Evolutionary conservation across 37 sponge, comb jelly and placozoan genomes (phyloP).

Genomic region (Tethya wilhelma): DNA sequence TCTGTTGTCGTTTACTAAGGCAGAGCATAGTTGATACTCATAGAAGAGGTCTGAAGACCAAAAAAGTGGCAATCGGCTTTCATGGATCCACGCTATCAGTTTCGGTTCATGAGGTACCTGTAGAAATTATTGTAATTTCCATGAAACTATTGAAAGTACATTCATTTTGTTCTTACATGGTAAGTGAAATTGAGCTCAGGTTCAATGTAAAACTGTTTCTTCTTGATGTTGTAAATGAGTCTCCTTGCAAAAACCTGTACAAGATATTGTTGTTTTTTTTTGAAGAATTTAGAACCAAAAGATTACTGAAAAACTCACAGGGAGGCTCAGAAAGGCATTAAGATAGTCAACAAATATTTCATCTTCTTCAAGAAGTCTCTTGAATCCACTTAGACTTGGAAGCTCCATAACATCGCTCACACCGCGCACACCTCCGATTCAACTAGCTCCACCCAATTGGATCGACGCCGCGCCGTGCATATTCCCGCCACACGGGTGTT

Average conservation of each 20-base stretch:
- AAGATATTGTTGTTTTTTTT: background rate
- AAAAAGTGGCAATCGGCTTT: constrained; percentile 58
- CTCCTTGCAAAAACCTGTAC: constrained; percentile 55
- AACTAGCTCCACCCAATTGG: too few species aligned
- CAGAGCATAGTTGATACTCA: constrained; percentile 48
- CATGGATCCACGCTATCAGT: constrained; percentile 56
- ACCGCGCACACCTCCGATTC: too few species aligned
- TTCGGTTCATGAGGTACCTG: constrained; percentile 8
- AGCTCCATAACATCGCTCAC: too few species aligned
- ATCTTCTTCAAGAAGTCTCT: constrained; percentile 38
- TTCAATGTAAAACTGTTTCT: constrained; percentile 1
- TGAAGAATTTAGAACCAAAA: background rate
- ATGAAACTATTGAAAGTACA: background rate
- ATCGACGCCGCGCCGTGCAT: too few species aligned
- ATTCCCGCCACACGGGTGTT: too few species aligned
- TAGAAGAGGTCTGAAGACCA: constrained; percentile 48
- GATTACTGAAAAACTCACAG: constrained; percentile 34
- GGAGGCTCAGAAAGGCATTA: constrained; percentile 63
- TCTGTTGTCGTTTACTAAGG: constrained; percentile 5
- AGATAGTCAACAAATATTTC: constrained; percentile 54
- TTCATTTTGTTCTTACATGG: constrained; percentile 10
- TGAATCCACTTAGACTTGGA: constrained; percentile 50
- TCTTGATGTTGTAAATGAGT: constrained; percentile 17
- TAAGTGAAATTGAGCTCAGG: constrained; percentile 2
- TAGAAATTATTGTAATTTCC: constrained; percentile 6